phyloP scores from a whole-genome alignment of 2,113 vertebrate genomes.

The Oryzias javanicus region DNA sequence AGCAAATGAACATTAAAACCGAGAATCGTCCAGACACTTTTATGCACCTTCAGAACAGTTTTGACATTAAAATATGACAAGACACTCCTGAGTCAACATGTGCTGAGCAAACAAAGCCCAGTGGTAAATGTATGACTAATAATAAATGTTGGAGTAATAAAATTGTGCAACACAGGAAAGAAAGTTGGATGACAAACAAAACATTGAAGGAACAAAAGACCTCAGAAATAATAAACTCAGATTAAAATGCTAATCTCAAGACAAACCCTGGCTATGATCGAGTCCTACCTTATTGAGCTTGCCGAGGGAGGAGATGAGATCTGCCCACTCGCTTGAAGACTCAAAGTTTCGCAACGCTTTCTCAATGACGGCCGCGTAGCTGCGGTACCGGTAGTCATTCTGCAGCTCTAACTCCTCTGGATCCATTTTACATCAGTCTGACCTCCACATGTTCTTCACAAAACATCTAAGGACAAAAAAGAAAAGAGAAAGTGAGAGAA shows the following conservation, averaged over 20 bases:
- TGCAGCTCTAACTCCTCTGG: constrained; percentile 90
- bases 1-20: background rate
- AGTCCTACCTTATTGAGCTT: constrained; percentile 94
- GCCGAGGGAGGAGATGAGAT: constrained; percentile 96
- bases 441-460: constrained; percentile 71
- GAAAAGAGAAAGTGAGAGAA: background rate
- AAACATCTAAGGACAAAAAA: constrained; percentile 14
- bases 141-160: background rate
- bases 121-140: constrained; percentile 12
- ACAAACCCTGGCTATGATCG: too few species aligned
- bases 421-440: constrained; percentile 83
- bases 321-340: constrained; percentile 97
- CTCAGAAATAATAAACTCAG: too few species aligned
- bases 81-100: constrained; percentile 49
- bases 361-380: constrained; percentile 89
- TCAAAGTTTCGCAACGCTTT: constrained; percentile 97
- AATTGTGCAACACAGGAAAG: background rate
- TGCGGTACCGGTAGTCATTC: constrained; percentile 93
- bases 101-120: constrained; percentile 1
- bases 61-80: constrained; percentile 5
- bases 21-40: background rate
- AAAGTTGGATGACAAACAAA: constrained; percentile 8
- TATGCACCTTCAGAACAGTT: background rate
- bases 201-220: constrained; percentile 26
- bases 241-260: too few species aligned